Evolutionary conservation across 2,888 invertebrate species (phyloP), one percentile per base, ranked within the genome.

Genomic region (Eledona agricola): DNA sequence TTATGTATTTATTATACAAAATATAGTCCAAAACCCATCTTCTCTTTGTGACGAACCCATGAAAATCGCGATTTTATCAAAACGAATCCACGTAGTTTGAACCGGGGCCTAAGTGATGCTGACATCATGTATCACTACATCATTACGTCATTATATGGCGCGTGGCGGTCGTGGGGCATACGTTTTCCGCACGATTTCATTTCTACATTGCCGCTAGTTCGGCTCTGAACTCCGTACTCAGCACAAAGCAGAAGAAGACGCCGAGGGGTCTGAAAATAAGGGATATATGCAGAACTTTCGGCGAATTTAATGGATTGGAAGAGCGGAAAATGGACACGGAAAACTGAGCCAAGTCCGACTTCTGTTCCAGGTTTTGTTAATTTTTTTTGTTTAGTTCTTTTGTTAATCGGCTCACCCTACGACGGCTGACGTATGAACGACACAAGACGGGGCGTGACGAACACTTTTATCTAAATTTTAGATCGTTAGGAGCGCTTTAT

Each of bases 1-100:
- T 76, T 75, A 73, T 72, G 74, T 74, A 74, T 72, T 73, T 74
- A 73, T 74, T 74, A 72, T 74, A 72, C 64, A 70, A 72, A 72
- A 72, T 70, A 71, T 69, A 72, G 59, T 59, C 60, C 61, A 67
- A 66, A 66, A 64, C 16, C 46, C 38, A 22, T 32, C 12, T 28
- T 1, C 9, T 31, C 37, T 11, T 31, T 28, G 6, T 13, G 9
- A 4, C 12, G 2, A 22, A 15, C 38, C 38, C 15, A 11, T 31
- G 6, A 15, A 31, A 31, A n/a, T n/a, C n/a, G n/a, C n/a, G n/a
- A n/a, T n/a, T n/a, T n/a, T n/a, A n/a, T n/a, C n/a, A n/a, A n/a
- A n/a, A n/a, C n/a, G n/a, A n/a, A n/a, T n/a, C n/a, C n/a, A n/a
- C n/a, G n/a, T n/a, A 45, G 31, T 47, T 28, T 40, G 28, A 25